These are phyloP conservation scores for Pachymerium ferrugineum DNA, from an alignment of 2,888 invertebrate species.

Conservation along the genomic window DNA sequence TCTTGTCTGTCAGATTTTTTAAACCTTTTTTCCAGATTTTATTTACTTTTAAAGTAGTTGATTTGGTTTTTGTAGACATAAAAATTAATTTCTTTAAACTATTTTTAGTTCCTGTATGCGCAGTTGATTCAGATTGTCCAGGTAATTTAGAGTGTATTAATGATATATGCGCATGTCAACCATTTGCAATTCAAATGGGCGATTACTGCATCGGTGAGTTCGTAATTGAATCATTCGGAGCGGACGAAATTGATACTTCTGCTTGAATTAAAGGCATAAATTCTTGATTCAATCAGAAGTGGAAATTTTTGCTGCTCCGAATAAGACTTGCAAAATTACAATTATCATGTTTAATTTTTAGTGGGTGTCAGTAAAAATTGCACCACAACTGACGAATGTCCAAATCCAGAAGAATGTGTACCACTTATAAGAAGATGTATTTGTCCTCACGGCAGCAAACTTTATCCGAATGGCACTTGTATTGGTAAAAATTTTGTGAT, in stretches of 20 bases:
- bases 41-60: slow-evolving; percentile 1
- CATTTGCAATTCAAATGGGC: slow-evolving; percentile 38
- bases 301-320: too few species aligned
- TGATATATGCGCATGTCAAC: slow-evolving; percentile 41
- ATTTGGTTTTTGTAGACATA: neutral
- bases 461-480: slow-evolving; percentile 34
- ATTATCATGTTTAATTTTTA: neutral
- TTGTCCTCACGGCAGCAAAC: slow-evolving; percentile 34
- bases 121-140: slow-evolving; percentile 40
- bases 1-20: neutral
- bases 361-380: slow-evolving; percentile 40
- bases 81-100: neutral
- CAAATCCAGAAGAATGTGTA: slow-evolving; percentile 40
- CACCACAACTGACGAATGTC: slow-evolving; percentile 42
- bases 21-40: neutral
- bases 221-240: too few species aligned
- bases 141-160: slow-evolving; percentile 40
- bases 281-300: too few species aligned
- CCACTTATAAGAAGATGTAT: slow-evolving; percentile 47
- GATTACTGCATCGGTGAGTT: slow-evolving; percentile 41
- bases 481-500: slow-evolving; percentile 28
- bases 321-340: neutral
- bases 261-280: too few species aligned
- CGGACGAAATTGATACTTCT: too few species aligned
- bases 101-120: slow-evolving; percentile 39